Base-by-base conservation (phyloP, 1,140 invertebrate genomes). In the Zaprionus africanus region DNA sequence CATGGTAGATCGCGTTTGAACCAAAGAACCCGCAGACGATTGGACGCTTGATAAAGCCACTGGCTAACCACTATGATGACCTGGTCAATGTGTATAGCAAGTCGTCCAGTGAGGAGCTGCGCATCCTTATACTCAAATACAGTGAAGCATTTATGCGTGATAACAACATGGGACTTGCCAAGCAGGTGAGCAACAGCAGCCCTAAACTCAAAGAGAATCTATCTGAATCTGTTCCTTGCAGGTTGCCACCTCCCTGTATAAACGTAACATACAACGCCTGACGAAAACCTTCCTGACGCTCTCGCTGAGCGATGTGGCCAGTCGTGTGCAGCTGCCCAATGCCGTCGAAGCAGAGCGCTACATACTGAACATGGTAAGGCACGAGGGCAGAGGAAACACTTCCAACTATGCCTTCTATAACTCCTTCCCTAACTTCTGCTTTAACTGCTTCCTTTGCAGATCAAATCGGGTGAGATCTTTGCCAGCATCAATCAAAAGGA, bases 401-500 rank as follows among this genome's bases (percentile, higher is more conserved):
- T 34, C 9, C 0, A 34, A 3, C 2, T 34, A 31, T 11, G 31
- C 41, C 4, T 9, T 2, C 6, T 7, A 43, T 17, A 11, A 31
- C 31, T 3, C 11, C 3, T 9, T 34, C 9, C 3, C 31, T 6
- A 0, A 43, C n/a, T n/a, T n/a, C 9, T 49, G 0, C 19, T 22
- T 0, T 5, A n/a, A 43, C 46, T 49, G 2, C 17, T 51, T 9
- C 4, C 7, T 13, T 41, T 36, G 57, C 86, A 99, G 98, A 99
- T 99, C 83, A 97, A 99, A 94, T 97, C 99, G 93, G 97, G 97
- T 60, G 98, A 99, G 94, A 99, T 99, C 78, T 99, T 97, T 94
- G 98, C 98, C 1, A 97, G 97, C 74, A 99, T 99, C 61, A 99
- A 99, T 94, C 98, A 99, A 93, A 98, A 98, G 93, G 98, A 99